Percentiles rank a stretch among this genome's conserved stretches.
phyloP scores from a whole-genome alignment of 2,113 vertebrate genomes.

The Nerophis lumbriciformis region DNA sequence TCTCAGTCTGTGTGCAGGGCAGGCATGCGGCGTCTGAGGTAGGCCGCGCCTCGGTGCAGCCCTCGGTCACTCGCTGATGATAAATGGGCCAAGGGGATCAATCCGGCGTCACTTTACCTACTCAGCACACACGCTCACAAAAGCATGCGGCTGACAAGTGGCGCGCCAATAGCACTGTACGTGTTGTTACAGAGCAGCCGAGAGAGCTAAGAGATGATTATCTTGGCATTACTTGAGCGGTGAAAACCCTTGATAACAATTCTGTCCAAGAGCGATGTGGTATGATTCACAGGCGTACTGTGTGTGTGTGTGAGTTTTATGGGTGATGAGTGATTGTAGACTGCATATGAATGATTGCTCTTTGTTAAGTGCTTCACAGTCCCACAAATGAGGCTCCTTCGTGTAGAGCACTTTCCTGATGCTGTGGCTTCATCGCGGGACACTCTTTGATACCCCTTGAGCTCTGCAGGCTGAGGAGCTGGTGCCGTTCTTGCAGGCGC shows the following conservation, averaged over 20 bases:
- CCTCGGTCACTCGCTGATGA: constrained; percentile 37
- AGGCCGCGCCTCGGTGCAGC: constrained; percentile 36
- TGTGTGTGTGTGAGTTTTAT: constrained; percentile 1
- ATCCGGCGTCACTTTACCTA: constrained; percentile 31
- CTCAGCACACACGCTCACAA: constrained; percentile 35
- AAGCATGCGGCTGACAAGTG: constrained; percentile 38
- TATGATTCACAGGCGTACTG: constrained; percentile 23
- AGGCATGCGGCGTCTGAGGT: constrained; percentile 18
- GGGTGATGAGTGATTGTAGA: constrained; percentile 38
- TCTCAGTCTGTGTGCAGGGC: constrained; percentile 18
- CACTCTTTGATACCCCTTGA: too few relatives aligned
- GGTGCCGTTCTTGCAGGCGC: constrained; percentile 45
- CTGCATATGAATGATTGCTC: constrained; percentile 45
- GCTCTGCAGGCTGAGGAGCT: neutral
- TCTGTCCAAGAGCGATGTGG: constrained; percentile 34
- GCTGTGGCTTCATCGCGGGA: neutral
- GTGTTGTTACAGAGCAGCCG: constrained; percentile 49
- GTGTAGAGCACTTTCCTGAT: neutral
- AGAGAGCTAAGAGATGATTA: constrained; percentile 45
- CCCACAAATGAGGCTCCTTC: constrained; percentile 16
- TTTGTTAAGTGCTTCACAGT: constrained; percentile 33
- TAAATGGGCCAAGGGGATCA: constrained; percentile 39
- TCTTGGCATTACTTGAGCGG: constrained; percentile 43
- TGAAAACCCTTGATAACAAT: constrained; percentile 49
- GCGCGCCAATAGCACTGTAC: constrained; percentile 37